Conservation (phyloP, 1,140 invertebrate species). For the Spodoptera litura region DNA sequence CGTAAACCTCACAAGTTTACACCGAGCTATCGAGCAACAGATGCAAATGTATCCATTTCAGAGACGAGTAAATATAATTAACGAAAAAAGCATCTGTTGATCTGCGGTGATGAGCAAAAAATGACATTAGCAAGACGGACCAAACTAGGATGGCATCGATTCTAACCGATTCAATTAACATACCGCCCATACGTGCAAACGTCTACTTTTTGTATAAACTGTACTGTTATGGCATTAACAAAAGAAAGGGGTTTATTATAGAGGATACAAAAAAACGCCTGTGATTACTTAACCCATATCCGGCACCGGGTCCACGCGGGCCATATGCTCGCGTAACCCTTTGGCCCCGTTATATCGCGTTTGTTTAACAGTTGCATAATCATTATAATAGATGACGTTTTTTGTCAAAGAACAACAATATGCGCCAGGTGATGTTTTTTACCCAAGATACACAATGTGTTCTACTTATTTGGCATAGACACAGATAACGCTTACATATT, state of each 20-base stretch:
- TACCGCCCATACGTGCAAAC: slow-evolving; percentile 76
- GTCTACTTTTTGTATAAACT: slow-evolving; percentile 67
- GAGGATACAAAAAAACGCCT: slow-evolving; percentile 74
- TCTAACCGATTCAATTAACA: slow-evolving; percentile 74
- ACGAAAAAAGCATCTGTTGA: slow-evolving; percentile 55
- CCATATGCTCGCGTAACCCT: slow-evolving; percentile 83
- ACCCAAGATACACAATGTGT: slow-evolving; percentile 11
- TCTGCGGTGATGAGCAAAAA: slow-evolving; percentile 56
- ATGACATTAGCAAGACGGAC: slow-evolving; percentile 49
- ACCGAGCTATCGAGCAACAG: not conserved
- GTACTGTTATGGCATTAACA: slow-evolving; percentile 71
- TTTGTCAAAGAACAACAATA: slow-evolving; percentile 52
- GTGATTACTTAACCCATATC: slow-evolving; percentile 85
- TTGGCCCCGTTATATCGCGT: slow-evolving; percentile 81
- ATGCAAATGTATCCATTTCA: slow-evolving; percentile 25
- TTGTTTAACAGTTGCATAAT: slow-evolving; percentile 79
- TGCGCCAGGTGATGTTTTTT: slow-evolving; percentile 49
- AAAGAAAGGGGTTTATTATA: slow-evolving; percentile 78
- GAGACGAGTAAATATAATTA: slow-evolving; percentile 48
- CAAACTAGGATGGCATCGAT: slow-evolving; percentile 62
- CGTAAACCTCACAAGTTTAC: not conserved
- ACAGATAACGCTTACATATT: slow-evolving; percentile 1
- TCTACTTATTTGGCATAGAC: slow-evolving; percentile 35
- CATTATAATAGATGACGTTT: slow-evolving; percentile 69
- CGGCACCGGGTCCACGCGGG: slow-evolving; percentile 65